phyloP scores from a whole-genome alignment of 2,797 vertebrate species.

The Peromyscus aztecus region DNA sequence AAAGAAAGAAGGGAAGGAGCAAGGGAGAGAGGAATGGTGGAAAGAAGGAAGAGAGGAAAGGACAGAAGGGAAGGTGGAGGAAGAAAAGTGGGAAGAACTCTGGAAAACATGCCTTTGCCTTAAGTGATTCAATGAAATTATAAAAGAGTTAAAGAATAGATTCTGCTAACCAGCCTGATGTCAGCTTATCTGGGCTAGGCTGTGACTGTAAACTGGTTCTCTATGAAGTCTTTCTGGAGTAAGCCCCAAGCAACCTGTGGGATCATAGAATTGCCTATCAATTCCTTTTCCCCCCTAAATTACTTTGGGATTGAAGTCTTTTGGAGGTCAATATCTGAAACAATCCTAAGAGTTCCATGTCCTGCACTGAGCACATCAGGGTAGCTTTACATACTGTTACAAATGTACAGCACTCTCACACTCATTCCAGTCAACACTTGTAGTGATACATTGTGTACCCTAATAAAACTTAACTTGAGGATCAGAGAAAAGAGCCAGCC shows the following conservation, averaged over 20 bases:
- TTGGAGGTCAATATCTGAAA: conserved; percentile 12
- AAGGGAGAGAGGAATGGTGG: too few relatives aligned
- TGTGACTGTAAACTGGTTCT: conserved; percentile 11
- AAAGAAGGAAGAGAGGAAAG: neutral
- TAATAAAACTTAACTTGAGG: too few relatives aligned
- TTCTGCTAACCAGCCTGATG: neutral
- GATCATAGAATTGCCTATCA: neutral
- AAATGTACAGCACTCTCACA: too few relatives aligned
- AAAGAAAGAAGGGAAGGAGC: neutral
- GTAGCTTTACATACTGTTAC: neutral
- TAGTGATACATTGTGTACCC: too few relatives aligned
- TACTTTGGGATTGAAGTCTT: conserved; percentile 24
- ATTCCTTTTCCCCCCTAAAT: conserved; percentile 32
- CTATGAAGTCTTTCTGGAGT: neutral
- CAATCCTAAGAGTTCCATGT: neutral
- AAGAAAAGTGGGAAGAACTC: neutral
- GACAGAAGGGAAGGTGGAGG: neutral
- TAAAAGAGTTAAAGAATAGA: neutral
- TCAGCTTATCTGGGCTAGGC: neutral
- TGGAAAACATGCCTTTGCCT: neutral
- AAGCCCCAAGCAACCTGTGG: neutral
- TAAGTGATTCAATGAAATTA: conserved; percentile 48
- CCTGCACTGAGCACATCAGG: neutral
- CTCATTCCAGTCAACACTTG: neutral
- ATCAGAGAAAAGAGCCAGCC: too few relatives aligned